phyloP scores from a whole-genome alignment of 2,113 vertebrate genomes.

The Paralichthys olivaceus region DNA sequence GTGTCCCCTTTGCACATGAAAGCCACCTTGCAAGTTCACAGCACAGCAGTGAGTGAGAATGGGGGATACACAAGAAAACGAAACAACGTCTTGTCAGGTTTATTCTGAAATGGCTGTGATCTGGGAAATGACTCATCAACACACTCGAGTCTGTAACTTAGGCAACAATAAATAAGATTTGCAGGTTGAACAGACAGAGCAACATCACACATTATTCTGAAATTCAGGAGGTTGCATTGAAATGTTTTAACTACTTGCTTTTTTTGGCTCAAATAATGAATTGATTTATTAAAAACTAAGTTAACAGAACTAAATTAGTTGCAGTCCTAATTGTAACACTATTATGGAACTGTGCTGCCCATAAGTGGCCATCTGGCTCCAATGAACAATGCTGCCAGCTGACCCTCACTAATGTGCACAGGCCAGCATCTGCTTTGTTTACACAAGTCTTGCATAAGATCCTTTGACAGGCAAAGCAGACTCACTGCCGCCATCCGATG shows the following conservation, averaged over 20 bases:
- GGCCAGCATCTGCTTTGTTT: slow-evolving; percentile 11
- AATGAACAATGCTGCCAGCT: neutral
- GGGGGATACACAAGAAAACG: slow-evolving; percentile 26
- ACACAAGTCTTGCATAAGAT: neutral
- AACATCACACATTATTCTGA: neutral
- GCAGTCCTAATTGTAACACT: neutral
- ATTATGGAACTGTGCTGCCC: neutral
- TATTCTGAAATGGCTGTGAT: slow-evolving; percentile 30
- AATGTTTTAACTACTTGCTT: too few relatives aligned
- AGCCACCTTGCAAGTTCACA: neutral
- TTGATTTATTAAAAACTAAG: neutral
- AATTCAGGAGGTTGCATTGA: neutral
- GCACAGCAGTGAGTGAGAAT: neutral
- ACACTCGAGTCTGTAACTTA: neutral
- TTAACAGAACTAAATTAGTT: neutral
- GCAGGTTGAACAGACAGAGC: neutral
- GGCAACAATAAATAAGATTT: neutral
- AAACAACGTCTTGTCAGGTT: slow-evolving; percentile 4
- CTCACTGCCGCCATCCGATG: slow-evolving; percentile 53
- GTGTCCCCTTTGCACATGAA: slow-evolving; percentile 42
- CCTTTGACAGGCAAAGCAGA: slow-evolving; percentile 1
- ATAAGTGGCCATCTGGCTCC: neutral
- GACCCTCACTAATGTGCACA: neutral
- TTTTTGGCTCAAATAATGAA: too few relatives aligned
- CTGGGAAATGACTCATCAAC: slow-evolving; percentile 42